A percentile compares a stretch with the other conserved stretches of the same genome.
Evolutionary conservation across 2,113 vertebrate species (phyloP).

Genomic region (Austrofundulus limnaeus): DNA sequence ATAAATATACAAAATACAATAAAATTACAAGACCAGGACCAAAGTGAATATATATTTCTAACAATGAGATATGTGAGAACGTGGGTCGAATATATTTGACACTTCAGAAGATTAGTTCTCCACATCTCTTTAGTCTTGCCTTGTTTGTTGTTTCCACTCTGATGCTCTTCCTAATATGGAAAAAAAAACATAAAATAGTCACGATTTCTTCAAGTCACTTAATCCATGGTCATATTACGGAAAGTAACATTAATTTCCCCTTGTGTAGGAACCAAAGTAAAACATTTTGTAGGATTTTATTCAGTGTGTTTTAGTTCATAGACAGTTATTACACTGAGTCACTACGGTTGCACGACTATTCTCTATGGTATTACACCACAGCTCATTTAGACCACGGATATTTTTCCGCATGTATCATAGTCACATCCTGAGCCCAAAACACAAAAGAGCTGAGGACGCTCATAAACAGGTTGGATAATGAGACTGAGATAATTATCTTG

Average conservation of each 20-base stretch:
- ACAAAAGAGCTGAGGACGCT: slow-evolving; percentile 41
- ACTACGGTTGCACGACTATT: not conserved
- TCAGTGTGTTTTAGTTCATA: slow-evolving; percentile 5
- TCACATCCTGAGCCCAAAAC: slow-evolving; percentile 27
- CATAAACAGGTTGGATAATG: slow-evolving; percentile 61
- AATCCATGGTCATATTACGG: slow-evolving; percentile 20
- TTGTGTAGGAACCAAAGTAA: slow-evolving; percentile 13
- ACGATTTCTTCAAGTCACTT: slow-evolving; percentile 45
- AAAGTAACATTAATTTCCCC: slow-evolving; percentile 21
- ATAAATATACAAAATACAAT: too few relatives aligned
- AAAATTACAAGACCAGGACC: slow-evolving; percentile 37
- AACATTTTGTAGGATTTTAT: not conserved
- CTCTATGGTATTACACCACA: slow-evolving; percentile 8
- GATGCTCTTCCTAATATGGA: slow-evolving; percentile 67
- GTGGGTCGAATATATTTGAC: slow-evolving; percentile 32
- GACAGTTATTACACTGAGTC: not conserved
- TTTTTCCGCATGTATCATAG: slow-evolving; percentile 14
- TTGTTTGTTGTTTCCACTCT: slow-evolving; percentile 55
- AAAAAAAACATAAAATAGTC: slow-evolving; percentile 50
- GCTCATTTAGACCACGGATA: not conserved
- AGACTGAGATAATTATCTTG: slow-evolving; percentile 58
- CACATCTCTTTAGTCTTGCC: slow-evolving; percentile 34
- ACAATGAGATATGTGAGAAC: slow-evolving; percentile 47
- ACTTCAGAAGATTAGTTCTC: slow-evolving; percentile 37
- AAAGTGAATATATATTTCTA: slow-evolving; percentile 38